Evolutionary conservation across 2,797 vertebrate species (phyloP).

Genomic region (Gouania willdenowi): DNA sequence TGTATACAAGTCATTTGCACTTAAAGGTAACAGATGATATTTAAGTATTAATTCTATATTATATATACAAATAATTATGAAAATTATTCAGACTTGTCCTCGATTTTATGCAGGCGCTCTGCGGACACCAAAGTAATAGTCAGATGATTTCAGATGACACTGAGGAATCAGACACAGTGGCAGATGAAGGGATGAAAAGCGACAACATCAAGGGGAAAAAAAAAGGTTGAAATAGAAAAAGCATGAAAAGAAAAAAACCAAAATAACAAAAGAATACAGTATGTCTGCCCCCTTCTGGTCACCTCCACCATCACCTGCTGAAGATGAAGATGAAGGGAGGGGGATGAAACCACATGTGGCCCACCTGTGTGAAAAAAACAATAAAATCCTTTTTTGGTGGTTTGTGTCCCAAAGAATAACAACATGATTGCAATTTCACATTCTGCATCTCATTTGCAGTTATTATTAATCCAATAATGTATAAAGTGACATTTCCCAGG

Average conservation of each 20-base stretch:
- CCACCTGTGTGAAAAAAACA: too few relatives aligned
- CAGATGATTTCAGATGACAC: too few relatives aligned
- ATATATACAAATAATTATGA: too few relatives aligned
- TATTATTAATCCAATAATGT: constrained; percentile 68
- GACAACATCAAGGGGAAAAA: constrained; percentile 8
- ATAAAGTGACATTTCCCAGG: constrained; percentile 58
- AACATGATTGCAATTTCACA: constrained; percentile 58
- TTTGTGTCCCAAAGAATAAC: constrained; percentile 43
- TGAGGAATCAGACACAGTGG: not conserved
- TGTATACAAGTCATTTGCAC: too few relatives aligned
- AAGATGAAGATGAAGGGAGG: not conserved
- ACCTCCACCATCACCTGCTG: constrained; percentile 48
- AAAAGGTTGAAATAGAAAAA: constrained; percentile 5
- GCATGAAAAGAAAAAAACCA: not conserved
- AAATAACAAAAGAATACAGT: constrained; percentile 71
- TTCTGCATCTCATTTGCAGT: constrained; percentile 57
- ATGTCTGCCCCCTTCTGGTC: constrained; percentile 88
- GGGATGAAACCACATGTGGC: too few relatives aligned
- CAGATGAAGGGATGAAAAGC: not conserved
- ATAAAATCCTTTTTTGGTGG: constrained; percentile 41
- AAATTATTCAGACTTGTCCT: too few relatives aligned
- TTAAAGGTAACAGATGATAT: too few relatives aligned
- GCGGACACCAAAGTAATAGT: constrained; percentile 5
- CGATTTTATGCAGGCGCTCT: not conserved
- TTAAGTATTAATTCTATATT: too few relatives aligned